Base-by-base conservation (phyloP, 2,113 vertebrate species). In the Microtus ochrogaster region DNA sequence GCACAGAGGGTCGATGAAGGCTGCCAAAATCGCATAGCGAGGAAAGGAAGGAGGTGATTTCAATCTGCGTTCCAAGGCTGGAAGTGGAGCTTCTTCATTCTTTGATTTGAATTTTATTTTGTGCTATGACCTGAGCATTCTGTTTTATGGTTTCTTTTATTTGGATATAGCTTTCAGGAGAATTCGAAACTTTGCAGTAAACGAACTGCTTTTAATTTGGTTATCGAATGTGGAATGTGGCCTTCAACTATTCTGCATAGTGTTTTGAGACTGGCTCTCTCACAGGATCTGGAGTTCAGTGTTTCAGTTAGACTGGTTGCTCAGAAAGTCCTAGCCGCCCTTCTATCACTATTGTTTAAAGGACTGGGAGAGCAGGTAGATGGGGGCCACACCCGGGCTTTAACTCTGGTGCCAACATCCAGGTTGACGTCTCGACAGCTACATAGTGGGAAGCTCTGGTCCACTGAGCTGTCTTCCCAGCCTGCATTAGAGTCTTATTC, bases 31-130 rank as follows among this genome's bases (percentile, higher is more conserved):
- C 77, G 85, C 81, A 93, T 39, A 90, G 58, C 36, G 73, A 76
- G 87, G 28, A 90, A 49, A 13, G 77, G 33, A 70, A 66, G n/a
- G 52, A 33, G 77, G 63, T 79, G 89, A 94, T 89, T 85, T 66
- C 66, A 91, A 94, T 93, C 76, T 90, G 17, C 6, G 14, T 84
- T 21, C 44, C 58, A 84, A 61, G 28, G 83, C 78, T 21, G 65
- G 74, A 93, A 96, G 79, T 10, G 26, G 76, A 81, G 58, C 6
- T 87, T 96, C 92, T 95, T 76, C 0, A 95, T 13, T 96, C 78
- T 97, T 89, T 96, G 92, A 92, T 92, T 96, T 77, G 89, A 97
- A 26, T 87, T 12, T 41, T 95, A 94, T 96, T 98, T 97, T 97
- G 44, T 92, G 41, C 24, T 95, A 55, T 96, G 85, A 97, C 90